Base-by-base conservation (phyloP, 2,888 invertebrate species). In the Tricholauxania praeusta region DNA sequence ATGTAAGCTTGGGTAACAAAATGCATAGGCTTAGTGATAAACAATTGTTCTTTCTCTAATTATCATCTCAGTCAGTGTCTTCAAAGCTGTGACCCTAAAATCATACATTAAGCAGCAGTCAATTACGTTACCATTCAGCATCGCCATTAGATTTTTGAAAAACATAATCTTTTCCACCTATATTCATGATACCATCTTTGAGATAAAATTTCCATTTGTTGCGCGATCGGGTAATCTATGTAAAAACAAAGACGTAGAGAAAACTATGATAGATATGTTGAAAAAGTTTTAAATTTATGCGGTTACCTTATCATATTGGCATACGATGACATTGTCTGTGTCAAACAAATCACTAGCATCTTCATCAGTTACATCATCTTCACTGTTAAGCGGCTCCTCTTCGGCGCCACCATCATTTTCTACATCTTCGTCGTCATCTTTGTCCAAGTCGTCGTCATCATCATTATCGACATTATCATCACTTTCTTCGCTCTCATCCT, bases 121-220 rank as follows among this genome's bases (percentile, higher is more conserved):
- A 53, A n/a, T 52, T 28, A 19, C 57, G 39, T 91, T 91, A 99
- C 99, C 99, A 99, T 88, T 99, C 99, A 32, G 99, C 99, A 90
- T 99, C 99, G 79, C 99, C 99, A 83, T 94, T 96, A 15, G 98
- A 98, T 89, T 97, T 98, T 89, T 98, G 98, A 90, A 99, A 99
- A 83, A 99, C 97, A 89, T 94, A 99, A 90, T 99, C 99, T 88
- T 96, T 96, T 62, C 99, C 98, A 79, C 94, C 94, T 84, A 99
- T 92, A 90, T 98, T 99, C 99, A 99, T 99, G 78, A 99, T 98
- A 74, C 99, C 99, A 89, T 99, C 99, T 89, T 99, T 99, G 78
- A 99, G 90, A 88, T 97, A 96, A 88, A 99, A 99, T 90, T 99
- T 99, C 99, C 99, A 99, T 88, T 97, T 97, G 88, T 98, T 98